phyloP scores from a whole-genome alignment of 2,797 vertebrate genomes.

The Falco rusticolus region DNA sequence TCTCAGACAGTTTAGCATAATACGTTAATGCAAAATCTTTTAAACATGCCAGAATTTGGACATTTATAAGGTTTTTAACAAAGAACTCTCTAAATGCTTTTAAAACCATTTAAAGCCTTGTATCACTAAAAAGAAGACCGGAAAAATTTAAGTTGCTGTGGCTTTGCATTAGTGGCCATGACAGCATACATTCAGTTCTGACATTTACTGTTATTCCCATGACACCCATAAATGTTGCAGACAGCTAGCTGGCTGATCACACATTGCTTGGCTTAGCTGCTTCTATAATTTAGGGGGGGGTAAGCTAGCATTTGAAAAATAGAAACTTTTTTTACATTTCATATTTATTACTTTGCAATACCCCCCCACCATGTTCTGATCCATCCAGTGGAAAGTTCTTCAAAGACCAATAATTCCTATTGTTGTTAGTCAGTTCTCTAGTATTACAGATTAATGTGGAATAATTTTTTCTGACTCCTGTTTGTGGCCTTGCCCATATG shows the following conservation, averaged over 20 bases:
- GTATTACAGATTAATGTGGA: not conserved
- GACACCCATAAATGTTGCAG: not conserved
- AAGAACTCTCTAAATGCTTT: not conserved
- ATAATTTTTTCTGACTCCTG: too few relatives aligned
- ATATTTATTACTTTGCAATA: not conserved
- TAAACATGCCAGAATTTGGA: not conserved
- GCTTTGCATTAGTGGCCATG: not conserved
- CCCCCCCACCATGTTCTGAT: not conserved
- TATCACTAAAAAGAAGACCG: not conserved
- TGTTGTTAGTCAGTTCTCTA: not conserved
- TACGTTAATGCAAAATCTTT: not conserved
- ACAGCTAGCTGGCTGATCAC: not conserved
- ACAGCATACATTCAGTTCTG: not conserved
- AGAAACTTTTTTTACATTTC: not conserved
- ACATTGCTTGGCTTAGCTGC: not conserved
- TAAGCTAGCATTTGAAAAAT: not conserved
- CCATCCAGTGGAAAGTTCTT: not conserved
- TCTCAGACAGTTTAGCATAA: conserved; percentile 1
- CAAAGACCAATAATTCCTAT: not conserved
- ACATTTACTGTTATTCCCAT: not conserved
- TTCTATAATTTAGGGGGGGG: not conserved
- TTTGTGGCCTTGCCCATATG: not conserved
- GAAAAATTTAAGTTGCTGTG: not conserved
- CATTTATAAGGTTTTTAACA: not conserved
- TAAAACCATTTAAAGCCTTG: not conserved